Conservation (phyloP, 2,888 invertebrate genomes). For the Coleophora flavipennella region DNA sequence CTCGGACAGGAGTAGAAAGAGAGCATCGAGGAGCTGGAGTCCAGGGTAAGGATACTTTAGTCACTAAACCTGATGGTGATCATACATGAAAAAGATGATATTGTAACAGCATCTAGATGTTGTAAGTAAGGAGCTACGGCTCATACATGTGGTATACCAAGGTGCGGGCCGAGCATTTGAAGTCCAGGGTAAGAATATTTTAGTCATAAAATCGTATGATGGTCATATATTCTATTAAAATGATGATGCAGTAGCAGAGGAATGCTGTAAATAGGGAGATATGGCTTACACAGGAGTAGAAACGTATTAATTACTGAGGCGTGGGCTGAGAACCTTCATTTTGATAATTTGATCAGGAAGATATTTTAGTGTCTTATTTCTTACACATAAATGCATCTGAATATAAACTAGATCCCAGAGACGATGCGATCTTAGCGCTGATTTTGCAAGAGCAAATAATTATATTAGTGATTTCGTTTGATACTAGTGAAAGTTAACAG, state of each 20-base stretch:
- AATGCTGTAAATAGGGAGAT: slow-evolving; percentile 99
- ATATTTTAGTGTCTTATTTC: too few species aligned
- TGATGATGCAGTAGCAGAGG: slow-evolving; percentile 98
- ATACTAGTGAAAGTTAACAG: too few species aligned
- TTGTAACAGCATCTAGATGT: slow-evolving; percentile 99
- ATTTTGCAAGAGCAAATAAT: too few species aligned
- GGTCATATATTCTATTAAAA: too few species aligned
- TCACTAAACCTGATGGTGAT: too few species aligned
- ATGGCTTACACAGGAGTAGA: slow-evolving; percentile 86
- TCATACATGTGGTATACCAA: slow-evolving; percentile 96
- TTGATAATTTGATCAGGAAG: too few species aligned
- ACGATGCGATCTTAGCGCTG: too few species aligned
- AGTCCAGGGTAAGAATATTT: slow-evolving; percentile 96
- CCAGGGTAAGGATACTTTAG: slow-evolving; percentile 96
- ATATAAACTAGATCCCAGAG: too few species aligned
- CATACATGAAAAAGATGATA: too few species aligned
- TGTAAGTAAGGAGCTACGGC: slow-evolving; percentile 94
- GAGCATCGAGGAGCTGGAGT: slow-evolving; percentile 96
- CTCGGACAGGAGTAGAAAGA: slow-evolving; percentile 95
- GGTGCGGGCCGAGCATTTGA: slow-evolving; percentile 95
- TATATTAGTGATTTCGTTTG: too few species aligned
- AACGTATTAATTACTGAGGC: too few species aligned
- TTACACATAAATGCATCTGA: too few species aligned
- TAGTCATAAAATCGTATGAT: slow-evolving; percentile 84
- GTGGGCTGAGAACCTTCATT: slow-evolving; percentile 95